phyloP scores from a whole-genome alignment of 2,888 invertebrate genomes.

The Euproctis similis region DNA sequence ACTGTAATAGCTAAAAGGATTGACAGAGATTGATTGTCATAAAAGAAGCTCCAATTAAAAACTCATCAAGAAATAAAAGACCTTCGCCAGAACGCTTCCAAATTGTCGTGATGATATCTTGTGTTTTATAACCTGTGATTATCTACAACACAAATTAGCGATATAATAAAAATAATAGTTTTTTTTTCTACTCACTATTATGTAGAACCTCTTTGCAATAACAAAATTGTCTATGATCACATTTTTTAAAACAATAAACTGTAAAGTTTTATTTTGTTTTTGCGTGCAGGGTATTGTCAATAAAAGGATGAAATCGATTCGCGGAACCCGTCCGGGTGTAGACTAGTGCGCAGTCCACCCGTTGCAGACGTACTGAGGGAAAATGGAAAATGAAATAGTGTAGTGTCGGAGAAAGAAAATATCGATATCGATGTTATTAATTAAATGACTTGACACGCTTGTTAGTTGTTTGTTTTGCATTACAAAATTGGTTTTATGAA shows the following conservation, averaged over 20 bases:
- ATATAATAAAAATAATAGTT: not conserved
- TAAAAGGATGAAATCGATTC: slow-evolving; percentile 14
- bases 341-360: slow-evolving; percentile 24
- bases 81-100: slow-evolving; percentile 2
- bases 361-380: slow-evolving; percentile 46
- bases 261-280: slow-evolving; percentile 18
- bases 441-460: not conserved
- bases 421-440: slow-evolving; percentile 23
- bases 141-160: slow-evolving; percentile 5
- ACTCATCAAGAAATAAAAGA: slow-evolving; percentile 1
- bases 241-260: slow-evolving; percentile 13
- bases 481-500: not conserved
- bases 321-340: slow-evolving; percentile 4
- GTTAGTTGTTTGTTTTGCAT: not conserved
- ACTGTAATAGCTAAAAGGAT: too few species aligned
- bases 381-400: slow-evolving; percentile 48
- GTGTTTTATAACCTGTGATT: not conserved
- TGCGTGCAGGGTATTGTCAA: slow-evolving; percentile 20
- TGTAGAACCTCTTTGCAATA: slow-evolving; percentile 12
- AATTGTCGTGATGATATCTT: slow-evolving; percentile 4
- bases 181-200: slow-evolving; percentile 12
- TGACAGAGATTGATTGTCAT: not conserved
- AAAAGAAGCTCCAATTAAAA: slow-evolving; percentile 2
- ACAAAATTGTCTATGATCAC: slow-evolving; percentile 11
- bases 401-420: slow-evolving; percentile 34